These are phyloP conservation scores for Catostylus mosaicus DNA, from an alignment of 30 jellyfish, hydroid and myxozoan genomes.

Conservation along the genomic window DNA sequence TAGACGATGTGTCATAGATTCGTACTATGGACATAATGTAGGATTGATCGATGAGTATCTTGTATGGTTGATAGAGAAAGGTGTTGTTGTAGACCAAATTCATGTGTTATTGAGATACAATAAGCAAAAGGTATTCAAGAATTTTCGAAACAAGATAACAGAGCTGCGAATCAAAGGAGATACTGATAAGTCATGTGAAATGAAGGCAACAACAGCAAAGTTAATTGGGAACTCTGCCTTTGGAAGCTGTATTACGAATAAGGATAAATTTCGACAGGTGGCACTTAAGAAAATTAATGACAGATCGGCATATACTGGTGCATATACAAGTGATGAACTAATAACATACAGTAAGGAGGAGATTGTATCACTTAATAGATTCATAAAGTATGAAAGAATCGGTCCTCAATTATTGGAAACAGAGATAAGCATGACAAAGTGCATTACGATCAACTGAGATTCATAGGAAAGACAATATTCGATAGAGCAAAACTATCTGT, in stretches of 20 bases:
- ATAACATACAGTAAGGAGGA: no score
- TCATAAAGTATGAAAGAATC: no score
- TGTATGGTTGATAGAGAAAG: constrained; percentile 19
- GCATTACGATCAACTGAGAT: no score
- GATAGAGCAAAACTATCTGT: no score
- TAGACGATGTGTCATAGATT: no score
- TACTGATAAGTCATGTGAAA: constrained; percentile 3
- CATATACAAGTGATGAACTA: no score
- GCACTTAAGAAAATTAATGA: no score
- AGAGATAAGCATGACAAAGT: no score
- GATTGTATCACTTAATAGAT: no score
- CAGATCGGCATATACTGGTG: no score
- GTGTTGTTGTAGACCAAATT: neutral
- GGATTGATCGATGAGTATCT: constrained; percentile 5
- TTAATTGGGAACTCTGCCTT: constrained; percentile 14
- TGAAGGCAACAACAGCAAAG: constrained; percentile 5
- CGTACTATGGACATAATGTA: neutral
- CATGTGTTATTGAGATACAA: neutral
- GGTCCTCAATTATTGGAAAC: no score
- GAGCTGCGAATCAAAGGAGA: neutral
- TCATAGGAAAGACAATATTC: no score
- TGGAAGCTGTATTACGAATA: neutral
- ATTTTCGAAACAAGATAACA: neutral
- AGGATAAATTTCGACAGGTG: neutral
- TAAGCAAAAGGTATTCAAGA: neutral